These are phyloP conservation scores for Acholoe squamosa DNA, from an alignment of 2,888 invertebrate species.

Conservation along the genomic window DNA sequence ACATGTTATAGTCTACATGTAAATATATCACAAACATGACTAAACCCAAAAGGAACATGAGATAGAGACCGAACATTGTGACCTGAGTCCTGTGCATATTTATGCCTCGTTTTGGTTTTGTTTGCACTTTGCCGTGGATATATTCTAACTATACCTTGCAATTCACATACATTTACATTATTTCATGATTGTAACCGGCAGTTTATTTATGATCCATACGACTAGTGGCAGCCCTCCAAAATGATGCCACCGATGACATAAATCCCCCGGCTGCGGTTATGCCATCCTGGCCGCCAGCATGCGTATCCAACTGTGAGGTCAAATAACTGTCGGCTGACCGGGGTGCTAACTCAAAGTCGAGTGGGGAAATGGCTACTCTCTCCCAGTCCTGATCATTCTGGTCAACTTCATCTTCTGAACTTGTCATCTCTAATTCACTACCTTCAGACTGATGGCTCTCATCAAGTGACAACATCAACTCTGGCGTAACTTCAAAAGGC, in stretches of 20 bases:
- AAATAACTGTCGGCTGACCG: conserved; percentile 61
- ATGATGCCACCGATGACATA: conserved; percentile 91
- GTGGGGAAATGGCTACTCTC: conserved; percentile 85
- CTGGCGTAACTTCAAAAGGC: conserved; percentile 85
- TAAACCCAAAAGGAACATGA: no score
- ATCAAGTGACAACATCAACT: conserved; percentile 87
- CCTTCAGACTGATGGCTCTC: conserved; percentile 85
- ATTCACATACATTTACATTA: no score
- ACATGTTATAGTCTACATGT: no score
- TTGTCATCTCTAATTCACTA: conserved; percentile 86
- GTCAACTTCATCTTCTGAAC: conserved; percentile 88
- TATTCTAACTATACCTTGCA: no score
- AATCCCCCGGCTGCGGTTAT: conserved; percentile 88
- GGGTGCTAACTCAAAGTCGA: conserved; percentile 71
- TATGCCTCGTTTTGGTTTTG: no score
- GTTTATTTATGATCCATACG: conserved; percentile 57
- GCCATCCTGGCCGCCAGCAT: conserved; percentile 52
- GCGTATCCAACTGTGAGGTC: conserved; percentile 37
- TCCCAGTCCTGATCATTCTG: conserved; percentile 86
- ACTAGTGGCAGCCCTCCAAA: conserved; percentile 85
- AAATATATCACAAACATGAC: no score
- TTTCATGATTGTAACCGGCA: no score
- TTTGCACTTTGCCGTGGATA: no score
- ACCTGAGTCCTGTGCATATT: no score
- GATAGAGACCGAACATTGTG: no score